phyloP scores from a whole-genome alignment of 2,797 vertebrate genomes.

The Lagodon rhomboides region DNA sequence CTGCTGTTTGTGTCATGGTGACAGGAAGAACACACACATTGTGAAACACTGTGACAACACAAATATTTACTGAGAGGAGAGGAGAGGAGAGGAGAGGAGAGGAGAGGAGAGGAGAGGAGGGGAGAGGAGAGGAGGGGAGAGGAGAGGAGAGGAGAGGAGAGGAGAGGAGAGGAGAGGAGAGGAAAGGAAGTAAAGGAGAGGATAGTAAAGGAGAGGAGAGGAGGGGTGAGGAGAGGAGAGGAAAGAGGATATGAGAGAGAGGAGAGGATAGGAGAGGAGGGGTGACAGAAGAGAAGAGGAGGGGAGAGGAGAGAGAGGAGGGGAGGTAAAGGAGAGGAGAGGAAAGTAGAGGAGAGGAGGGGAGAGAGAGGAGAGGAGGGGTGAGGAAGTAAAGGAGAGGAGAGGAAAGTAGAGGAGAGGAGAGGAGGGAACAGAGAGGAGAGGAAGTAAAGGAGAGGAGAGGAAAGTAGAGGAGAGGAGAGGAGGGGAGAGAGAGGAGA shows the following conservation, averaged over 20 bases:
- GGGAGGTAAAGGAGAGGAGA: too few relatives aligned
- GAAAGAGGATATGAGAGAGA: constrained; percentile 12
- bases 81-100: not conserved
- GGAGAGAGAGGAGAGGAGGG: not conserved
- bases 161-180: too few relatives aligned
- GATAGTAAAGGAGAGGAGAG: not conserved
- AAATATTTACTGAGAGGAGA: constrained; percentile 5
- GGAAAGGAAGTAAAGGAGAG: too few relatives aligned
- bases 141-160: too few relatives aligned
- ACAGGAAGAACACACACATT: constrained; percentile 35
- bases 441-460: constrained; percentile 22
- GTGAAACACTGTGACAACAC: constrained; percentile 19
- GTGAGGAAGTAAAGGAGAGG: too few relatives aligned
- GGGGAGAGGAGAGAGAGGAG: too few relatives aligned
- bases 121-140: constrained; percentile 13
- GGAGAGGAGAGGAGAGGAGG: constrained; percentile 15
- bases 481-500: too few relatives aligned
- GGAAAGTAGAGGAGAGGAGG: not conserved
- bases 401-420: not conserved
- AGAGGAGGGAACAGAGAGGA: too few relatives aligned
- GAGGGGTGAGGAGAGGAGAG: not conserved
- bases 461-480: constrained; percentile 7
- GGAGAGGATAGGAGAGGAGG: not conserved
- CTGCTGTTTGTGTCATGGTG: constrained; percentile 53
- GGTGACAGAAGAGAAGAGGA: constrained; percentile 34